Conservation (phyloP, 2,113 vertebrate genomes). For the Oriolus oriolus region DNA sequence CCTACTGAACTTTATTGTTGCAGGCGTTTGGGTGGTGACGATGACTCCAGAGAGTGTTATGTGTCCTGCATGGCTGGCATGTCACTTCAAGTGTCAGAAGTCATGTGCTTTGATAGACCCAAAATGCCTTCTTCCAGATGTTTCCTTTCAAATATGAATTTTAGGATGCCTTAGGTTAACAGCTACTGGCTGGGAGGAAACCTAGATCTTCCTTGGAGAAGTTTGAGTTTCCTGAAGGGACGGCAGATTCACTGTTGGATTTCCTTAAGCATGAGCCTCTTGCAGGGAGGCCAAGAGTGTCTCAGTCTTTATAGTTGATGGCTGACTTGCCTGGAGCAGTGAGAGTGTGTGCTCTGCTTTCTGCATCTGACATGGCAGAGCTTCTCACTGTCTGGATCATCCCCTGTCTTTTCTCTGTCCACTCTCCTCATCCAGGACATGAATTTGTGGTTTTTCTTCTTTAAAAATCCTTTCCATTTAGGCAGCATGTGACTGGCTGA, state of each 20-base stretch:
- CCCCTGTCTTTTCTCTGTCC: neutral
- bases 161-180: neutral
- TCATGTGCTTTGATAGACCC: neutral
- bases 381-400: neutral
- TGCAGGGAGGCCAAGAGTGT: neutral
- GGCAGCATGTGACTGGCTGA: fast-evolving
- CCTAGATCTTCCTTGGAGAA: neutral
- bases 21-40: neutral
- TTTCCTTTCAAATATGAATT: neutral
- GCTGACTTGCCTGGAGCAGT: neutral
- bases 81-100: neutral
- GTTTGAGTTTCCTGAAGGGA: neutral
- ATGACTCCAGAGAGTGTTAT: fast-evolving
- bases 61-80: neutral
- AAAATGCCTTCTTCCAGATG: neutral
- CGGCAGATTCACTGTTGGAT: neutral
- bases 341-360: neutral
- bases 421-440: neutral
- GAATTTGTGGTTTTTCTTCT: neutral
- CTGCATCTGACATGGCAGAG: neutral
- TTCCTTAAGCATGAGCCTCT: neutral
- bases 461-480: neutral
- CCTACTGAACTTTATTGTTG: neutral
- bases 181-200: neutral
- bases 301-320: neutral